phyloP scores from a whole-genome alignment of 2,888 invertebrate genomes.

The Agriopis aurantiaria region DNA sequence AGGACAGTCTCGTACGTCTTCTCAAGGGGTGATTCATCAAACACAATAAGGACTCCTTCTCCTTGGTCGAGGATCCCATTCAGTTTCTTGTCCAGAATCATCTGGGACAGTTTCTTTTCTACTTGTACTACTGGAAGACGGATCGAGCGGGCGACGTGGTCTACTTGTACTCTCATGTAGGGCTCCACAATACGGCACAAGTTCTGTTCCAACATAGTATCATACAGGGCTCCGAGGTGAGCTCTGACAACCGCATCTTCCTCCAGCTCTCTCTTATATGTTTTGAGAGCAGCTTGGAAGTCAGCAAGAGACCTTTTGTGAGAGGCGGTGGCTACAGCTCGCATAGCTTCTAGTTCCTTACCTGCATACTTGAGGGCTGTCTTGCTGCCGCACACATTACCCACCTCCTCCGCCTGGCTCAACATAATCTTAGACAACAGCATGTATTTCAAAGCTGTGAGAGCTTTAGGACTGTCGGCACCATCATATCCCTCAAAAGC shows the following conservation, averaged over 20 bases:
- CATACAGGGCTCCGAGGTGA: constrained; percentile 98
- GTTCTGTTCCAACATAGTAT: constrained; percentile 99
- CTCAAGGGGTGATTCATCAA: constrained; percentile 97
- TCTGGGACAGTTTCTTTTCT: constrained; percentile 99
- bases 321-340: constrained; percentile 97
- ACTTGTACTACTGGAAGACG: constrained; percentile 95
- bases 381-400: constrained; percentile 98
- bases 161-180: constrained; percentile 97
- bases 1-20: constrained; percentile 99
- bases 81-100: constrained; percentile 99
- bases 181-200: constrained; percentile 99
- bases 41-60: constrained; percentile 98
- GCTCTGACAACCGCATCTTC: constrained; percentile 99
- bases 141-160: constrained; percentile 96
- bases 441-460: constrained; percentile 99
- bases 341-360: constrained; percentile 98
- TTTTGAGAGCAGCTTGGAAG: constrained; percentile 95
- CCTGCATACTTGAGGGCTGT: constrained; percentile 98
- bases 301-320: constrained; percentile 98
- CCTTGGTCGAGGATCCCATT: constrained; percentile 99
- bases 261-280: constrained; percentile 95
- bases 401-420: constrained; percentile 98
- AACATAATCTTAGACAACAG: constrained; percentile 99
- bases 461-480: constrained; percentile 95
- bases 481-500: constrained; percentile 99